Evolutionary conservation across 2,888 invertebrate species (phyloP).

Genomic region (Oconnorella tubifera): DNA sequence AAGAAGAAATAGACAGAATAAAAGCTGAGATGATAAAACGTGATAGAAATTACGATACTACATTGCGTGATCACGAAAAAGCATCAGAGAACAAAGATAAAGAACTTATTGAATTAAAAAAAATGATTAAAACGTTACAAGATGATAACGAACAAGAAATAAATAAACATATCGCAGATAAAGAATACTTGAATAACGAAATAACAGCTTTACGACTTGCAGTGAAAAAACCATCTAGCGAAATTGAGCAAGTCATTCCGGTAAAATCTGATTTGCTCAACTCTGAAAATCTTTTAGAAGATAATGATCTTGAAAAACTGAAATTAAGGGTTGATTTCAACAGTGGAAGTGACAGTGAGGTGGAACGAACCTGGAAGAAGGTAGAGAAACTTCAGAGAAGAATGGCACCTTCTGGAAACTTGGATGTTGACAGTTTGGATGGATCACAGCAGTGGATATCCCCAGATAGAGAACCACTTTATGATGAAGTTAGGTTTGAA

Average conservation of each 20-base stretch:
- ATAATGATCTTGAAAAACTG: too few relatives aligned
- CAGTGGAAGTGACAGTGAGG: constrained; percentile 3
- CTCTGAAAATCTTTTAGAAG: too few relatives aligned
- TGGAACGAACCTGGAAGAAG: constrained; percentile 3
- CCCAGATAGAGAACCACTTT: not conserved
- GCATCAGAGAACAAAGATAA: not conserved
- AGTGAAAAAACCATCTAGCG: too few relatives aligned
- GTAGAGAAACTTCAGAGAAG: not conserved
- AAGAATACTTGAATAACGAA: not conserved
- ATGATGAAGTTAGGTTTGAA: not conserved
- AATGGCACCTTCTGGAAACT: not conserved
- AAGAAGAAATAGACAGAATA: too few relatives aligned
- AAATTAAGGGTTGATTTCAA: too few relatives aligned
- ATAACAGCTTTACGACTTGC: not conserved
- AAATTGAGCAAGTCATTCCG: too few relatives aligned
- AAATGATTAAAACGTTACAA: not conserved
- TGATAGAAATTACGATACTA: too few relatives aligned
- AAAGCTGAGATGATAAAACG: too few relatives aligned
- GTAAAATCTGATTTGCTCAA: too few relatives aligned
- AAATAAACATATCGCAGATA: not conserved
- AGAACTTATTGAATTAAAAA: not conserved
- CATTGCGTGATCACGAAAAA: not conserved
- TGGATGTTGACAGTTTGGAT: not conserved
- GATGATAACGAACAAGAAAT: not conserved
- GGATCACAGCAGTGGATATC: too few relatives aligned